Base-by-base conservation (phyloP, 2,113 vertebrate genomes). In the Monarcha castaneiventris region DNA sequence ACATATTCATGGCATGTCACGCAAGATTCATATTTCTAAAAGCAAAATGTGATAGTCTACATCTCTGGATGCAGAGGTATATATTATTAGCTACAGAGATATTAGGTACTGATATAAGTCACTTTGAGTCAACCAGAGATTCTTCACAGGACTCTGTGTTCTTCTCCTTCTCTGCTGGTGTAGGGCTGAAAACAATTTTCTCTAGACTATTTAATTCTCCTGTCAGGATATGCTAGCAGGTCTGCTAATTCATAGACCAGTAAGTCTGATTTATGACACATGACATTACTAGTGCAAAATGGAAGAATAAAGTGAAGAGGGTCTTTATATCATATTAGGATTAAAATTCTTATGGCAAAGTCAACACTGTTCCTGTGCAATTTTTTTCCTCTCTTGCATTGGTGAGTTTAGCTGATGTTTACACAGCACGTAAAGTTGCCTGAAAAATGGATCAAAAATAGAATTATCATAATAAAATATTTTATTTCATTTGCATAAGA, bases 131-230 rank as follows among this genome's bases (percentile, higher is more conserved):
- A 88, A 56, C 59, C 49, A 73, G 32, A 51, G 35, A 48, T 64
- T 92, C 39, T 71, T 93, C 71, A 68, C 62, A 86, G 30, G 94
- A 95, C 97, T 96, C 87, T 62, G 16, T 77, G 64, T 71, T 81
- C 75, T 26, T 93, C 29, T 76, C 63, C 13, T 51, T 75, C 58
- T 89, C 43, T 92, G 81, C 64, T 49, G 66, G 6, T 68, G 27
- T 21, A 73, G 73, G 74, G 48, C 58, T 77, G 71, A 86, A 96
- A 94, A 76, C 41, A 82, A 76, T 97, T 97, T 97, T 95, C 75
- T 68, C 82, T 92, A 56, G 61, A 71, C 90, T 76, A 91, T 96
- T 96, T 97, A 94, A 89, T 97, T 97, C 94, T 89, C 56, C 69
- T 97, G 89, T 92, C 96, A 96, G 62, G 87, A 69, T 86, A 48